These are phyloP conservation scores for Pteromalus puparum DNA, from an alignment of 1,140 invertebrate species.

Conservation along the genomic window DNA sequence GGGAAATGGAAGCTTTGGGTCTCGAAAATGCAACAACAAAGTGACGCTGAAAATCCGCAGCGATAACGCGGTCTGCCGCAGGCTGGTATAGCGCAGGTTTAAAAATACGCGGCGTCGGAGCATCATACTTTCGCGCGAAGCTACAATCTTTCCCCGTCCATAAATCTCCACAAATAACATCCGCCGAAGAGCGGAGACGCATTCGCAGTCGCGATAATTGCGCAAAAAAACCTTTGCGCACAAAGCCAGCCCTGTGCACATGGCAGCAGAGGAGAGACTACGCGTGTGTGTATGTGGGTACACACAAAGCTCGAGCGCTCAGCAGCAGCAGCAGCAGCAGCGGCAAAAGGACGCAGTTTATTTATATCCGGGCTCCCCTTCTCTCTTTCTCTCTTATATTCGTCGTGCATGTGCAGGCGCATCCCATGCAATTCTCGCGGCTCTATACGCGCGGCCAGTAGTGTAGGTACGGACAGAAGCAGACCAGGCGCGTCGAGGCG, in stretches of 20 bases:
- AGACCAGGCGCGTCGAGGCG: conserved; percentile 10
- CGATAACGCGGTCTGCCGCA: no score
- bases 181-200: neutral
- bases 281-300: neutral
- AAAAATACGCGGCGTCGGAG: neutral
- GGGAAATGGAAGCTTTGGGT: no score
- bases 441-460: conserved; percentile 20
- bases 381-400: conserved; percentile 10
- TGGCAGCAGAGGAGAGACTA: neutral
- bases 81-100: neutral
- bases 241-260: neutral
- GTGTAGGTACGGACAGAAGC: conserved; percentile 33
- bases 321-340: no score
- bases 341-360: conserved; percentile 35
- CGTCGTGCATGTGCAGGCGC: neutral
- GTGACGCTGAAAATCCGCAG: neutral
- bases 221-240: conserved; percentile 7
- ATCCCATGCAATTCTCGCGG: neutral
- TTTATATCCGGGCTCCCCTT: conserved; percentile 39
- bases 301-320: neutral
- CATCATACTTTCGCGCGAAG: neutral
- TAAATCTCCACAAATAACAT: conserved; percentile 4
- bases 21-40: neutral
- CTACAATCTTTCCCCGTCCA: neutral
- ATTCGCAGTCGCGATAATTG: conserved; percentile 3